Percentiles rank a stretch among this genome's conserved stretches.
These are phyloP conservation scores for Microdon myrmicae DNA, from an alignment of 2,888 invertebrate species.

Conservation along the genomic window DNA sequence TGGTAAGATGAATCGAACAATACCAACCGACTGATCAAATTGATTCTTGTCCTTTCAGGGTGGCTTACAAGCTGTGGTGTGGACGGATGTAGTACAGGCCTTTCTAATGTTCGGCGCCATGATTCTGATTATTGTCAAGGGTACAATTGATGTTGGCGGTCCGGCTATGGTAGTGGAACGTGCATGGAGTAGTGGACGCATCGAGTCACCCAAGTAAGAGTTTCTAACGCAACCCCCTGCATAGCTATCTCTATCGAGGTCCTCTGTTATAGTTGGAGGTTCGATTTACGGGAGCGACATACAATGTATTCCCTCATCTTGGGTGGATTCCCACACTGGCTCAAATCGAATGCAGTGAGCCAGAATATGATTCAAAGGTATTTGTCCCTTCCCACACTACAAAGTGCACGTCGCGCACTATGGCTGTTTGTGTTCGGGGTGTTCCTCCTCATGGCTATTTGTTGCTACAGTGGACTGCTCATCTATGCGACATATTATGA, in stretches of 20 bases:
- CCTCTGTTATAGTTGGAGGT: conserved; percentile 69
- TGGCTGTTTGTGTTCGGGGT: conserved; percentile 82
- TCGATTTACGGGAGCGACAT: conserved; percentile 78
- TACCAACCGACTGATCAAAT: background rate
- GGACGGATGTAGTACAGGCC: conserved; percentile 79
- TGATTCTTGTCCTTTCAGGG: conserved; percentile 67
- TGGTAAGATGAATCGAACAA: conserved; percentile 73
- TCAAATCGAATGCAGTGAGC: conserved; percentile 78
- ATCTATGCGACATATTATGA: conserved; percentile 86
- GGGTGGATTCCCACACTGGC: conserved; percentile 79
- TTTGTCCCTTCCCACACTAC: conserved; percentile 74
- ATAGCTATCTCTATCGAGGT: conserved; percentile 2
- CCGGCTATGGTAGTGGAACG: conserved; percentile 70
- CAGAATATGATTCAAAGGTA: conserved; percentile 85
- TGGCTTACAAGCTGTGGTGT: conserved; percentile 75
- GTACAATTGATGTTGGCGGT: conserved; percentile 74
- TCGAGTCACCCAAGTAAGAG: conserved; percentile 73
- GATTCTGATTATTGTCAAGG: conserved; percentile 74
- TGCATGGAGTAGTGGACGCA: conserved; percentile 71
- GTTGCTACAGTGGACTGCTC: conserved; percentile 86
- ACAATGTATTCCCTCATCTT: conserved; percentile 77
- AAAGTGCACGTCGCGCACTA: conserved; percentile 68
- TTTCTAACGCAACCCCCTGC: background rate
- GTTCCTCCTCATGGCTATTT: conserved; percentile 77
- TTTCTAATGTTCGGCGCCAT: conserved; percentile 77